Conservation (phyloP, 2,888 invertebrate genomes). For the Harpalus rufipes region DNA sequence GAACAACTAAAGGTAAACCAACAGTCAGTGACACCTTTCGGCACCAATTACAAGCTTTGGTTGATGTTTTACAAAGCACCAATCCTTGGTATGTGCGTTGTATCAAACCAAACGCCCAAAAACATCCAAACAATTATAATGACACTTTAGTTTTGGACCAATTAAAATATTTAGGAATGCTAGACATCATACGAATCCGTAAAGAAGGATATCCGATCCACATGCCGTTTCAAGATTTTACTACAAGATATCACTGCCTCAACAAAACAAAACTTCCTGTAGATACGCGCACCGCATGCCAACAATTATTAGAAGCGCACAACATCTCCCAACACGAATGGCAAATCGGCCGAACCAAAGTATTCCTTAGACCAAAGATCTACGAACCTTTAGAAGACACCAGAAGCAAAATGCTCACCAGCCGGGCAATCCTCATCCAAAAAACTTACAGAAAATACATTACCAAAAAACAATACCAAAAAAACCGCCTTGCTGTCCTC, state of each 20-base stretch:
- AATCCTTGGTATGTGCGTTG: constrained; percentile 96
- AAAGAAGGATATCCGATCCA: constrained; percentile 95
- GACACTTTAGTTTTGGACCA: constrained; percentile 91
- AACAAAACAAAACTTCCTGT: constrained; percentile 77
- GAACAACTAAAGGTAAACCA: constrained; percentile 92
- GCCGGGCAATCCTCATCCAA: constrained; percentile 87
- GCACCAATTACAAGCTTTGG: constrained; percentile 91
- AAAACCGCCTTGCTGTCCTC: constrained; percentile 83
- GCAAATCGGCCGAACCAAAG: constrained; percentile 93
- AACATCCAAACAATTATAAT: constrained; percentile 88
- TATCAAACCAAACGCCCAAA: constrained; percentile 94
- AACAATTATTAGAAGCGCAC: constrained; percentile 81
- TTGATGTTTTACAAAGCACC: constrained; percentile 93
- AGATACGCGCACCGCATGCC: constrained; percentile 77
- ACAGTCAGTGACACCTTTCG: constrained; percentile 95
- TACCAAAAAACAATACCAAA: constrained; percentile 83
- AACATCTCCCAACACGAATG: constrained; percentile 87
- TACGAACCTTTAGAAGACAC: constrained; percentile 92
- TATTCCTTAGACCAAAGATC: constrained; percentile 89
- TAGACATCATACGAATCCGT: constrained; percentile 94
- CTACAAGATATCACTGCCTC: constrained; percentile 88
- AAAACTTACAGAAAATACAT: constrained; percentile 85
- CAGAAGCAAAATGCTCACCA: constrained; percentile 84
- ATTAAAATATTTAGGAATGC: constrained; percentile 93
- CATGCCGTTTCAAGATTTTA: constrained; percentile 87